Conservation (phyloP, 2,113 vertebrate genomes). For the Gadus chalcogrammus region DNA sequence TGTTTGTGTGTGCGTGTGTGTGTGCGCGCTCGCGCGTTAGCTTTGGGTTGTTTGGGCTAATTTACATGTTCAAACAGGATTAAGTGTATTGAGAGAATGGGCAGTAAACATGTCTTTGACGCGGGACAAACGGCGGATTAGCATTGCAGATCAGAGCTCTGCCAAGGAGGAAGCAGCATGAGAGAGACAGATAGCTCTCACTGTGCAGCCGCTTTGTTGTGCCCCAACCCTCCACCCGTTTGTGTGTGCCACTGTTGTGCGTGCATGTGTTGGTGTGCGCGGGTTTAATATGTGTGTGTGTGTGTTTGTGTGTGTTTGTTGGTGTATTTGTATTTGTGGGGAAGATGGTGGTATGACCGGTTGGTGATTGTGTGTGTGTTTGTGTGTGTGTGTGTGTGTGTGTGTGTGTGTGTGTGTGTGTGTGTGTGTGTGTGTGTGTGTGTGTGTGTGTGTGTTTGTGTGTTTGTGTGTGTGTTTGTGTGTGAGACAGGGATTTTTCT, state of each 20-base stretch:
- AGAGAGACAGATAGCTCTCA: constrained; percentile 11
- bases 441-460: no score
- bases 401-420: no score
- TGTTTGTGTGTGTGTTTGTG: not conserved
- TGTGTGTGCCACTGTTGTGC: not conserved
- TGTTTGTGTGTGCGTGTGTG: not conserved
- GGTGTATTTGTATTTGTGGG: not conserved
- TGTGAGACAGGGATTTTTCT: no score
- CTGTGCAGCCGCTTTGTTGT: constrained; percentile 14
- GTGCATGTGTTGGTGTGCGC: not conserved
- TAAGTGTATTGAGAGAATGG: constrained; percentile 41
- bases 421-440: no score
- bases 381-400: not conserved
- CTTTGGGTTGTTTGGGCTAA: constrained; percentile 7
- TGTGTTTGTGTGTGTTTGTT: constrained; percentile 6
- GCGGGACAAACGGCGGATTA: constrained; percentile 36
- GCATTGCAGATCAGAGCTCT: constrained; percentile 43
- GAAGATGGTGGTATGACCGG: constrained; percentile 12
- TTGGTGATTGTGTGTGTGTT: not conserved
- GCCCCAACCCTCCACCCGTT: not conserved
- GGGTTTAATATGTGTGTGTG: not conserved
- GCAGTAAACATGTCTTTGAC: constrained; percentile 45
- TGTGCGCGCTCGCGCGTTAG: not conserved
- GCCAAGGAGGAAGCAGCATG: constrained; percentile 4
- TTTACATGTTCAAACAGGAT: constrained; percentile 55